phyloP scores from a whole-genome alignment of 2,113 vertebrate genomes.

The Eublepharis macularius region DNA sequence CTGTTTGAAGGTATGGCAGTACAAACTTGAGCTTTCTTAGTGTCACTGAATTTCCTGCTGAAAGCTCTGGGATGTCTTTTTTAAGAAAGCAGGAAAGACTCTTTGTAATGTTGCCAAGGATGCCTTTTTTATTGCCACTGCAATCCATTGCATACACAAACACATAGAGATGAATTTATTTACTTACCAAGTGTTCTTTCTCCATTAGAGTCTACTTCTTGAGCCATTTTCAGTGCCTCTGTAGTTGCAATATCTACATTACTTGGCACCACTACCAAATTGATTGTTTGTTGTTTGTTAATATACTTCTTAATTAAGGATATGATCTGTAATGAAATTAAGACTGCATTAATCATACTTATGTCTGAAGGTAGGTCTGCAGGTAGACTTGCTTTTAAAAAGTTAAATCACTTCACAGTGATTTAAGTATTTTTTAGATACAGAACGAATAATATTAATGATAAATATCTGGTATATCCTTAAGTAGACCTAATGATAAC shows the following conservation, averaged over 20 bases:
- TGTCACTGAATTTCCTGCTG: not conserved
- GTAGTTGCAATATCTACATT: slow-evolving; percentile 87
- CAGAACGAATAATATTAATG: no score
- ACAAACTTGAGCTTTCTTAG: not conserved
- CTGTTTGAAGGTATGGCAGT: no score
- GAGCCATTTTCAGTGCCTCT: slow-evolving; percentile 84
- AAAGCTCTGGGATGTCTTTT: not conserved
- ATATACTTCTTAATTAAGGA: slow-evolving; percentile 79
- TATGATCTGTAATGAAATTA: slow-evolving; percentile 75
- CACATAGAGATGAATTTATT: not conserved
- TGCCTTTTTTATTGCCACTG: not conserved
- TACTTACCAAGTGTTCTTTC: slow-evolving; percentile 80
- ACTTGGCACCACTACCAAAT: slow-evolving; percentile 81
- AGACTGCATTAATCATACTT: not conserved
- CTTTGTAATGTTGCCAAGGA: not conserved
- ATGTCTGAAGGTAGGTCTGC: no score
- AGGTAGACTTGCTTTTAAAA: not conserved
- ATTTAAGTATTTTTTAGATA: no score
- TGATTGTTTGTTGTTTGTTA: slow-evolving; percentile 80
- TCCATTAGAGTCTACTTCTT: slow-evolving; percentile 78
- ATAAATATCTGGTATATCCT: not conserved
- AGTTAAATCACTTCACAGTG: no score
- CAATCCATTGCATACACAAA: not conserved
- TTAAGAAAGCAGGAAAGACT: not conserved
- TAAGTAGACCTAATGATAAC: not conserved